Base-by-base conservation (phyloP, 92 coral and sea anemone species). In the Heliopora coerulea region DNA sequence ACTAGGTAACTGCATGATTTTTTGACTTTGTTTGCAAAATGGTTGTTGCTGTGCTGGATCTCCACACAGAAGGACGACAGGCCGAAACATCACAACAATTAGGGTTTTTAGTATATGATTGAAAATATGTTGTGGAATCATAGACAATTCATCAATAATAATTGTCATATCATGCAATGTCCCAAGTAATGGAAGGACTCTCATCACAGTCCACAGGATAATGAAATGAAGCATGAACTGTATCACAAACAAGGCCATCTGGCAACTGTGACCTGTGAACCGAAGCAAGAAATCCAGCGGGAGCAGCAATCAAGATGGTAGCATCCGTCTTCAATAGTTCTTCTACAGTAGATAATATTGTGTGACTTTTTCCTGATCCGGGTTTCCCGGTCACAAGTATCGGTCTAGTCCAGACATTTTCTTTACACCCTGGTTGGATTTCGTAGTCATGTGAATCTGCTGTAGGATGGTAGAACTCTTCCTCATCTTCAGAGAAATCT, bases 131-230 rank as follows among this genome's bases (percentile, higher is more conserved):
- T 15, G 6, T 10, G 57, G 14, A 13, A 77, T 61, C 73, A 75
- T 75, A 14, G 80, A 75, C 1, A 57, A 11, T 25, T 77, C 82
- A 59, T 77, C 74, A 1, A 63, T 28, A 27, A 77, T 46, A 6
- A 77, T 46, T 13, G 59, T 77, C 64, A 33, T 26, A 78, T 0
- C 8, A 1, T 20, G 72, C 31, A 0, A 65, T 8, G 0, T 14
- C 0, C 65, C 54, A 65, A 35, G 65, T 78, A 0, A 23, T 54
- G 30, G 7, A 48, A 3, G 44, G 57, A 0, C 3, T 13, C 0
- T 65, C 63, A 24, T 49, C 10, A 2, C 8, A 3, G 18, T 21
- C 1, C 1, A 79, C 83, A 0, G 69, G 83, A 5, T 26, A 8
- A 20, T 37, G 29, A 17, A 79, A 79, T 8, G 83, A 52, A 1